These are phyloP conservation scores for Diaphora mendica DNA, from an alignment of 2,888 invertebrate species.

Conservation along the genomic window DNA sequence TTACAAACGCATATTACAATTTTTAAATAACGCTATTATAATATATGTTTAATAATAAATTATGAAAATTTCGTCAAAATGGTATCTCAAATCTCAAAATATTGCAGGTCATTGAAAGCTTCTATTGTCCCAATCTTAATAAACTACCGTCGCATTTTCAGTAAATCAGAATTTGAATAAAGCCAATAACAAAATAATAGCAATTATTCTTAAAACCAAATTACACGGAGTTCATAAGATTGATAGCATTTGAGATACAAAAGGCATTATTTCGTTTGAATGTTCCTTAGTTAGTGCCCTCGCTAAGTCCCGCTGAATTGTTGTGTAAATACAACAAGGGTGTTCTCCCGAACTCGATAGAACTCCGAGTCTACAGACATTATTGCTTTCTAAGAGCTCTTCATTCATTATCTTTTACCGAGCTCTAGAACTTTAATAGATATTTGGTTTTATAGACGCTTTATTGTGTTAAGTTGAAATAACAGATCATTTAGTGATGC, in stretches of 20 bases:
- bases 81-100: not conserved
- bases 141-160: not conserved
- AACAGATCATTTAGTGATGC: not conserved
- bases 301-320: conserved; percentile 55
- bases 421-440: conserved; percentile 38
- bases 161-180: conserved; percentile 1
- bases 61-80: not conserved
- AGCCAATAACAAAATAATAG: conserved; percentile 23
- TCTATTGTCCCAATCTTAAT: not conserved
- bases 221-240: conserved; percentile 50
- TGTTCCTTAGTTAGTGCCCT: conserved; percentile 53
- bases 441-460: conserved; percentile 33
- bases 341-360: conserved; percentile 58
- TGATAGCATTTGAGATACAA: conserved; percentile 52
- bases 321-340: conserved; percentile 62
- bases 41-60: not conserved
- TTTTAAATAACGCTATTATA: not conserved
- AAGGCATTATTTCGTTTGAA: conserved; percentile 56
- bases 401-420: conserved; percentile 61
- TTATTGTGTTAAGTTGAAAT: not conserved
- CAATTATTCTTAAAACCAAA: conserved; percentile 29
- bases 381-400: conserved; percentile 64
- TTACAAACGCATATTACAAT: not conserved
- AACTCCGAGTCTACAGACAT: conserved; percentile 54
- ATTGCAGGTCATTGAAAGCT: not conserved